Percentiles rank a stretch among this genome's conserved stretches.
Evolutionary conservation across 2,797 vertebrate species (phyloP).

Genomic region (Diplodus sargus): DNA sequence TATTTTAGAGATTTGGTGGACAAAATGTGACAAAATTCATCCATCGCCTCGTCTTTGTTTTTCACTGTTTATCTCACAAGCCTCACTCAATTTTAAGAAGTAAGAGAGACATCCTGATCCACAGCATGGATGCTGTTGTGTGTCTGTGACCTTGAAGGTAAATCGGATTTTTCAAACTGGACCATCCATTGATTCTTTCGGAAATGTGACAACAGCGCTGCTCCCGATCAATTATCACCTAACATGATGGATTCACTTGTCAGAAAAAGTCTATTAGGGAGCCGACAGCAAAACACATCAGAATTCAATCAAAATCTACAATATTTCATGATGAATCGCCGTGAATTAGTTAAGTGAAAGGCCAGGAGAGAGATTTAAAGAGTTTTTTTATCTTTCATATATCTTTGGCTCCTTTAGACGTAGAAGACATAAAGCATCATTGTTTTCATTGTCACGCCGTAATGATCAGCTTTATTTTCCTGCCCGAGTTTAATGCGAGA

Average conservation of each 20-base stretch:
- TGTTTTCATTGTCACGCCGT: slow-evolving; percentile 10
- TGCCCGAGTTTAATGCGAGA: slow-evolving; percentile 19
- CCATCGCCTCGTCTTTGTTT: background rate
- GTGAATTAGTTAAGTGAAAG: background rate
- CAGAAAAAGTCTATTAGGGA: slow-evolving; percentile 44
- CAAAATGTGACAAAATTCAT: background rate
- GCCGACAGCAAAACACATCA: slow-evolving; percentile 33
- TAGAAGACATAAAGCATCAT: slow-evolving; percentile 1
- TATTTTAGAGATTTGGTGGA: background rate
- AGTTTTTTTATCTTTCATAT: slow-evolving; percentile 1
- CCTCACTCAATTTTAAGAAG: background rate
- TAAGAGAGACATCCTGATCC: background rate
- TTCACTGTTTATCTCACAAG: background rate
- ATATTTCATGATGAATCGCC: slow-evolving; percentile 28
- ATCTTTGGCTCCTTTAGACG: background rate
- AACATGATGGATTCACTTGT: slow-evolving; percentile 60
- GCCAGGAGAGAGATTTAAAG: slow-evolving; percentile 8
- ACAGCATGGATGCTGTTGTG: background rate
- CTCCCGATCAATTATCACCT: slow-evolving; percentile 50
- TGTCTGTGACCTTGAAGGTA: slow-evolving; percentile 46
- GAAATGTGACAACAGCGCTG: slow-evolving; percentile 42
- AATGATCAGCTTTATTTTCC: slow-evolving; percentile 25
- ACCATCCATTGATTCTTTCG: slow-evolving; percentile 52
- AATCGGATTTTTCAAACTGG: slow-evolving; percentile 41
- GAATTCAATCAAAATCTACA: slow-evolving; percentile 36